Percentiles rank a stretch among this genome's conserved stretches.
These are phyloP conservation scores for Pyrochroa serraticornis DNA, from an alignment of 2,888 invertebrate genomes.

Conservation along the genomic window DNA sequence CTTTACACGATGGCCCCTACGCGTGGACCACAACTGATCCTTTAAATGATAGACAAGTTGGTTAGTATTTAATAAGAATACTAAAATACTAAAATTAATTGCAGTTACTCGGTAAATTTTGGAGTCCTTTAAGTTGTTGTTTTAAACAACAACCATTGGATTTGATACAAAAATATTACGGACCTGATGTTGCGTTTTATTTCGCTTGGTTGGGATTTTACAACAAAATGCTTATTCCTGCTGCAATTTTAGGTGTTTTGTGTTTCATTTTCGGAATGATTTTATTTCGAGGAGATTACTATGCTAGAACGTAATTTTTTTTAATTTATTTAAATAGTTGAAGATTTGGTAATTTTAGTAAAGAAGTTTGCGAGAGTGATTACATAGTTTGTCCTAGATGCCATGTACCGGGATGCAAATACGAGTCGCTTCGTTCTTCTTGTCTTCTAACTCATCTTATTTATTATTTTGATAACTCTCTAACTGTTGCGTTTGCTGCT, in stretches of 20 bases:
- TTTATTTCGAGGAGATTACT: too few species aligned
- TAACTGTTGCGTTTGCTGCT: slow-evolving; percentile 36
- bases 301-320: too few species aligned
- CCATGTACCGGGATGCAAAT: slow-evolving; percentile 35
- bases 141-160: slow-evolving; percentile 68
- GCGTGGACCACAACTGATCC: slow-evolving; percentile 45
- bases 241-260: slow-evolving; percentile 57
- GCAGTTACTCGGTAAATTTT: slow-evolving; percentile 39
- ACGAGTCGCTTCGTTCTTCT: slow-evolving; percentile 31
- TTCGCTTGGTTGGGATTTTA: slow-evolving; percentile 65
- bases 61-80: not conserved
- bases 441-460: slow-evolving; percentile 35
- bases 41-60: slow-evolving; percentile 54
- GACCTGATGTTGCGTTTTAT: slow-evolving; percentile 63
- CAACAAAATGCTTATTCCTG: slow-evolving; percentile 59
- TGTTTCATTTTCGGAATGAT: slow-evolving; percentile 46
- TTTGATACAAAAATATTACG: slow-evolving; percentile 64
- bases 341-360: slow-evolving; percentile 24
- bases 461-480: slow-evolving; percentile 40
- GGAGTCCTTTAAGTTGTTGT: slow-evolving; percentile 33
- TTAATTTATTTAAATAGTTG: too few species aligned
- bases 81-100: slow-evolving; percentile 9
- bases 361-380: slow-evolving; percentile 39
- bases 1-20: slow-evolving; percentile 53
- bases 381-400: slow-evolving; percentile 42